phyloP scores from a whole-genome alignment of 2,888 invertebrate genomes.

The Synanthedon myopaeformis region DNA sequence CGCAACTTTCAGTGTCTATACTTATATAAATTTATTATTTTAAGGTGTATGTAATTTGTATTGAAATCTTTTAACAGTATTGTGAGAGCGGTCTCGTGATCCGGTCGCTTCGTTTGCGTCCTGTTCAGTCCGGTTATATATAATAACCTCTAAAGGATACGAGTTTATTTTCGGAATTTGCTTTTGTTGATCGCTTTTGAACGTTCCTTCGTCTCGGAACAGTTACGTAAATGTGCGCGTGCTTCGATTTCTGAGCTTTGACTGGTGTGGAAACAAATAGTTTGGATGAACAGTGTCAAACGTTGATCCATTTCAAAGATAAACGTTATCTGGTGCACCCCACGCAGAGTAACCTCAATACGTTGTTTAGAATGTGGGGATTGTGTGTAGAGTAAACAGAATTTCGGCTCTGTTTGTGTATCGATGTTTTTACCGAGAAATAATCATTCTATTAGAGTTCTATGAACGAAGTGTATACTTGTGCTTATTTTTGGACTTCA shows the following conservation, averaged over 20 bases:
- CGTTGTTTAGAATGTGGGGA: constrained; percentile 20
- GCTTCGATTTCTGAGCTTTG: background rate
- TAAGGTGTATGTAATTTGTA: background rate
- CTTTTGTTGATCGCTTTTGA: constrained; percentile 44
- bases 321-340: constrained; percentile 24
- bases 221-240: constrained; percentile 37
- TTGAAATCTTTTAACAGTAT: constrained; percentile 25
- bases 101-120: constrained; percentile 28
- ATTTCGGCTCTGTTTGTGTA: constrained; percentile 20
- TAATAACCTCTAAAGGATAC: constrained; percentile 36
- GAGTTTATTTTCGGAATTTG: constrained; percentile 46
- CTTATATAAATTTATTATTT: background rate
- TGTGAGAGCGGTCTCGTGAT: constrained; percentile 26
- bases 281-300: background rate
- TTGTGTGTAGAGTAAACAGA: constrained; percentile 34
- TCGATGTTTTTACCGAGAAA: constrained; percentile 14
- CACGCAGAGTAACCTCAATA: constrained; percentile 31
- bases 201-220: constrained; percentile 23
- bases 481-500: constrained; percentile 8
- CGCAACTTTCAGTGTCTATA: background rate
- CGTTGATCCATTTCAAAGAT: constrained; percentile 10
- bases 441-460: constrained; percentile 14
- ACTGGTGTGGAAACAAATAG: background rate
- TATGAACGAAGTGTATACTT: constrained; percentile 15
- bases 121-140: constrained; percentile 16